Conservation (phyloP, 2,888 invertebrate genomes). For the Meiosimyza platycephala region DNA sequence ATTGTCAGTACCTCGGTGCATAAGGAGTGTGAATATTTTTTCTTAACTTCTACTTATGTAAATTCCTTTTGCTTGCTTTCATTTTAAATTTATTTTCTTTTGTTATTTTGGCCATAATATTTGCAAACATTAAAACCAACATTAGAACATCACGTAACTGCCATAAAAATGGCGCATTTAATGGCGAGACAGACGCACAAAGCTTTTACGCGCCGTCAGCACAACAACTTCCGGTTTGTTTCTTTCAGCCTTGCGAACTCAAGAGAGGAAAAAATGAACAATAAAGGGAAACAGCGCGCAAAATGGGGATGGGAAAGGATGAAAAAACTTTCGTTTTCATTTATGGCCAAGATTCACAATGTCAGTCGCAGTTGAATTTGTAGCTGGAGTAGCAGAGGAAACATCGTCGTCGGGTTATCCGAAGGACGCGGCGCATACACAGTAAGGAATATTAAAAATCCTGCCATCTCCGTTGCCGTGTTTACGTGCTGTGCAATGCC, state of each 20-base stretch:
- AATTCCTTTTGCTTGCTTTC: neutral
- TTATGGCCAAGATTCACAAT: neutral
- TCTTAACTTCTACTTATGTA: neutral
- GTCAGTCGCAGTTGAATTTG: neutral
- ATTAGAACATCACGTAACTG: slow-evolving; percentile 44
- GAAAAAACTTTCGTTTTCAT: slow-evolving; percentile 30
- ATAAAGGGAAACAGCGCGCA: neutral
- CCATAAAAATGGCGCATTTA: slow-evolving; percentile 42
- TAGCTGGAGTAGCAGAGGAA: too few relatives aligned
- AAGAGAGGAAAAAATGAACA: neutral
- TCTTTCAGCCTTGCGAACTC: slow-evolving; percentile 7
- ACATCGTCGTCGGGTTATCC: too few relatives aligned
- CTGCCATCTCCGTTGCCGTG: neutral
- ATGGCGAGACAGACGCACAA: slow-evolving; percentile 22
- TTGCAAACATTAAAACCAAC: slow-evolving; percentile 35
- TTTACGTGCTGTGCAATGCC: too few relatives aligned
- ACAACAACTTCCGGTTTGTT: slow-evolving; percentile 25
- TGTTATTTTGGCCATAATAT: slow-evolving; percentile 1
- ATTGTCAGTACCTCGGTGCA: neutral
- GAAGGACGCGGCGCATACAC: too few relatives aligned
- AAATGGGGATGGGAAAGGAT: neutral
- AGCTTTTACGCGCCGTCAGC: slow-evolving; percentile 11
- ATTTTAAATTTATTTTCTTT: neutral
- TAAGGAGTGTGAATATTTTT: neutral
- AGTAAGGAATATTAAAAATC: neutral